Conservation (phyloP, 2,797 vertebrate genomes). For the Kryptopterus vitreolus region DNA sequence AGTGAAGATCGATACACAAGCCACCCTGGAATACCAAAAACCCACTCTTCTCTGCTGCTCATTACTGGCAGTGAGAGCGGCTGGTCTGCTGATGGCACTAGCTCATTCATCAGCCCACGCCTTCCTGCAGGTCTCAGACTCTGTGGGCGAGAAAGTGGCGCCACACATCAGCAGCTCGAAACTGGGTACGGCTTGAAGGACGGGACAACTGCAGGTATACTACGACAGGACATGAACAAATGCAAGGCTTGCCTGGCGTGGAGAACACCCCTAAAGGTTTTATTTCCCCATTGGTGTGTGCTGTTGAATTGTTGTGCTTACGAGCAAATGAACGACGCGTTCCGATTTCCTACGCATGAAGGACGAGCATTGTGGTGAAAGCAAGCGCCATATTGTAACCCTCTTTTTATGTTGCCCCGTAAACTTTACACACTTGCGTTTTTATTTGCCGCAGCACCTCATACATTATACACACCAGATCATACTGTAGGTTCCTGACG, state of each 20-base stretch:
- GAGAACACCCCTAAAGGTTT: constrained; percentile 33
- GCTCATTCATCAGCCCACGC: constrained; percentile 52
- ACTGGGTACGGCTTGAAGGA: constrained; percentile 14
- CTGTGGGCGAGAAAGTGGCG: constrained; percentile 44
- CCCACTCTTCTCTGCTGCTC: constrained; percentile 41
- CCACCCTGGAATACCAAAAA: constrained; percentile 51
- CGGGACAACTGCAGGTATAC: constrained; percentile 14
- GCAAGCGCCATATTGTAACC: constrained; percentile 46
- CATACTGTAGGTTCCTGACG: constrained; percentile 11
- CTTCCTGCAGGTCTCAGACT: constrained; percentile 44
- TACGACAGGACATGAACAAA: constrained; percentile 9
- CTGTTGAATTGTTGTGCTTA: constrained; percentile 38
- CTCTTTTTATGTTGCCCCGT: constrained; percentile 47
- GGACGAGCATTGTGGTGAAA: constrained; percentile 30
- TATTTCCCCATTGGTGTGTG: constrained; percentile 1
- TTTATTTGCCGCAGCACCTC: constrained; percentile 49
- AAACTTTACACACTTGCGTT: constrained; percentile 53
- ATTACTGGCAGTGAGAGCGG: constrained; percentile 46
- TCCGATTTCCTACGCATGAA: no score
- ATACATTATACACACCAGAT: constrained; percentile 42
- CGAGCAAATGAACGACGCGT: constrained; percentile 50
- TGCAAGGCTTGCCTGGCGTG: neutral
- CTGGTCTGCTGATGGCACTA: constrained; percentile 26
- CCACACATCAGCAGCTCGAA: constrained; percentile 32
- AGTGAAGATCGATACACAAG: constrained; percentile 53